Conservation (phyloP, 2,113 vertebrate species). For the Struthidea cinerea region DNA sequence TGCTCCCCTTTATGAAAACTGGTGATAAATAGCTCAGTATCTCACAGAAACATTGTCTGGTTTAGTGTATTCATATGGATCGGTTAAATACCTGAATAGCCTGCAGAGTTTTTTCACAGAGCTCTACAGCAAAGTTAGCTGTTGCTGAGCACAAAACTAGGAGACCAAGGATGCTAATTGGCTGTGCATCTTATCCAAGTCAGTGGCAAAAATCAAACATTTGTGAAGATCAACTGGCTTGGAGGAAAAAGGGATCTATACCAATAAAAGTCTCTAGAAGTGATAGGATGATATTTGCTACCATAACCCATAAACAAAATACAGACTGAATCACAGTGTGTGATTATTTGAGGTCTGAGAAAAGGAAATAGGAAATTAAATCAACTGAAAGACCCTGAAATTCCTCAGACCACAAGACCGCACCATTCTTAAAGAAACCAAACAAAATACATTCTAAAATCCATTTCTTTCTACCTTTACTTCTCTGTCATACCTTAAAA, state of each 20-base stretch:
- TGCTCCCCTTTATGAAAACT: not conserved
- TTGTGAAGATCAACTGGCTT: not conserved
- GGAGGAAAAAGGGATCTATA: not conserved
- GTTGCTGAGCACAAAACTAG: not conserved
- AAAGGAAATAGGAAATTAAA: not conserved
- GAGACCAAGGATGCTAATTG: not conserved
- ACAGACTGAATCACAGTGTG: not conserved
- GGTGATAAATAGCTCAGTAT: not conserved
- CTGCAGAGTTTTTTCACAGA: not conserved
- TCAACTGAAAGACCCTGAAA: not conserved
- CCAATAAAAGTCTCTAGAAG: not conserved
- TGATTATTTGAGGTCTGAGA: not conserved
- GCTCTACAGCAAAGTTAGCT: not conserved
- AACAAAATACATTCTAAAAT: not conserved
- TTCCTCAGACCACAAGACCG: not conserved
- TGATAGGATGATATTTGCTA: not conserved
- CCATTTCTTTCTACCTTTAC: not conserved
- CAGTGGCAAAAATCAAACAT: not conserved
- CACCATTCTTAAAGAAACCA: not conserved
- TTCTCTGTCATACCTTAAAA: slow-evolving; percentile 10
- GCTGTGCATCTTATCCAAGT: not conserved
- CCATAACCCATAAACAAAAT: not conserved
- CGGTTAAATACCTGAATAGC: not conserved
- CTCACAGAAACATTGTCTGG: not conserved
- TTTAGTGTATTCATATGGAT: not conserved